Evolutionary conservation across 2,888 invertebrate species (phyloP).

Genomic region (Ichneumoninae sp.): DNA sequence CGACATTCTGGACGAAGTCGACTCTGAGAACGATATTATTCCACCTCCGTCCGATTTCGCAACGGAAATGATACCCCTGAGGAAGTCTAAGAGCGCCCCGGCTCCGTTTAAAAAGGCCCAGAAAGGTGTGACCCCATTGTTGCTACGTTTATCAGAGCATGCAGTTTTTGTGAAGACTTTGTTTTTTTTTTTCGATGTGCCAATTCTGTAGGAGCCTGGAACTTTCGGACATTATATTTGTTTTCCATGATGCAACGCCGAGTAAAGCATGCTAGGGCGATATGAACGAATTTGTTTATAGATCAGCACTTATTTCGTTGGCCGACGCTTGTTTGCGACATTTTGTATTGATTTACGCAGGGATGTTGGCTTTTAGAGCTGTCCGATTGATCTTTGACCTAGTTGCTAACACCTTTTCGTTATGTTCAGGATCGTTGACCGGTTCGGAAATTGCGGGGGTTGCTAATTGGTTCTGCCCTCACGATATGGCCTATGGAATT

Average conservation of each 20-base stretch:
- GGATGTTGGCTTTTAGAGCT: slow-evolving; percentile 10
- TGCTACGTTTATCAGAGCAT: slow-evolving; percentile 63
- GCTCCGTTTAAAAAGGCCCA: slow-evolving; percentile 78
- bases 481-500: slow-evolving; percentile 88
- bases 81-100: slow-evolving; percentile 82
- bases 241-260: background rate
- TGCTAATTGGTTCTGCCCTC: slow-evolving; percentile 86
- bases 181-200: slow-evolving; percentile 27
- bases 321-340: slow-evolving; percentile 60
- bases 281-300: background rate
- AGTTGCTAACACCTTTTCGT: background rate
- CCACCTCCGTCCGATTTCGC: slow-evolving; percentile 81
- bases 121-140: slow-evolving; percentile 69
- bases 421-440: slow-evolving; percentile 62
- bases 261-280: slow-evolving; percentile 11
- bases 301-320: slow-evolving; percentile 43
- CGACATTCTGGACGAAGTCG: slow-evolving; percentile 69
- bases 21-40: slow-evolving; percentile 76
- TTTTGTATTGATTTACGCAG: slow-evolving; percentile 51
- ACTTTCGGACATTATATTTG: background rate
- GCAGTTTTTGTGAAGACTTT: slow-evolving; percentile 56
- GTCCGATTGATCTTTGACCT: background rate
- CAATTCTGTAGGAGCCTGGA: slow-evolving; percentile 1
- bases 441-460: slow-evolving; percentile 76
- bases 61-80: slow-evolving; percentile 78